Evolutionary conservation across 2,797 vertebrate genomes (phyloP).

Genomic region (Pelochelys cantorii): DNA sequence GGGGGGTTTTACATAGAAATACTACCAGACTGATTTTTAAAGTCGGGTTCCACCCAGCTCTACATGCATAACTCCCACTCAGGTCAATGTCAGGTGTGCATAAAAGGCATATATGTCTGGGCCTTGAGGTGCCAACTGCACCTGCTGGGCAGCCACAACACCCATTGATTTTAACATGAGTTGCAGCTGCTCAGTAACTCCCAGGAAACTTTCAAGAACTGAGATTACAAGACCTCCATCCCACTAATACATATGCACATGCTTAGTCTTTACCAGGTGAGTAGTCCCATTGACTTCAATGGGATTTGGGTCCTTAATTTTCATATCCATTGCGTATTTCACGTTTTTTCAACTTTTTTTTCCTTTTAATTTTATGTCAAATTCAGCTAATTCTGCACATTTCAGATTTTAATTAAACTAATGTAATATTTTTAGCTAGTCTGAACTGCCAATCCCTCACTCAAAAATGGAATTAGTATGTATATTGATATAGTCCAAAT

Average conservation of each 20-base stretch:
- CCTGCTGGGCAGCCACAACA: neutral
- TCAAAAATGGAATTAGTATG: neutral
- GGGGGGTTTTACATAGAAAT: neutral
- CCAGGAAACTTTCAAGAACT: neutral
- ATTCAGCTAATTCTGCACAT: neutral
- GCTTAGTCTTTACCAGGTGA: neutral
- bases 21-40: neutral
- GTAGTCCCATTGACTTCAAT: neutral
- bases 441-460: neutral
- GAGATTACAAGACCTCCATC: neutral
- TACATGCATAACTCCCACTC: neutral
- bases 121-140: neutral
- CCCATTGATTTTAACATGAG: neutral
- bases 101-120: neutral
- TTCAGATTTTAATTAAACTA: neutral
- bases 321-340: neutral
- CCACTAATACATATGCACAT: neutral
- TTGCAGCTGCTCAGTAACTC: neutral
- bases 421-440: neutral
- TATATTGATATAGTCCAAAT: slow-evolving; percentile 15
- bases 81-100: neutral
- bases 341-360: neutral
- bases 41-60: neutral
- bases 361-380: neutral
- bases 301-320: neutral